phyloP scores from a whole-genome alignment of 2,888 invertebrate species.

The Chydorus sphaericus region DNA sequence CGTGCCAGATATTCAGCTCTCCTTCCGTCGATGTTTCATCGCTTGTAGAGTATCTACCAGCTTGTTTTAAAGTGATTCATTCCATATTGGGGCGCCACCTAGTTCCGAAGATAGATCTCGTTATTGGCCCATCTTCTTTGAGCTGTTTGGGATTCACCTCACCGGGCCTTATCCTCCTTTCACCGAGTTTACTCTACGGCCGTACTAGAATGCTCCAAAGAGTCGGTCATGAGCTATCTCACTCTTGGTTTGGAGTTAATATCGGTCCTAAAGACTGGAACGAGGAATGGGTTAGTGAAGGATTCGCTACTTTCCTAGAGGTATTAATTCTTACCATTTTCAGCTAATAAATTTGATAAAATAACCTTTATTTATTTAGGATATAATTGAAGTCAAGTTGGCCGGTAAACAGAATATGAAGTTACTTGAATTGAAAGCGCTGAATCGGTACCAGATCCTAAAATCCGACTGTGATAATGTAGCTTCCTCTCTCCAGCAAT shows the following conservation, averaged over 20 bases:
- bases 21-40: not conserved
- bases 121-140: slow-evolving; percentile 11
- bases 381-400: not conserved
- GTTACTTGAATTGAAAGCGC: not conserved
- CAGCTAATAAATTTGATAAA: not conserved
- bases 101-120: slow-evolving; percentile 9
- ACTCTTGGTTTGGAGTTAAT: slow-evolving; percentile 13
- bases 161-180: slow-evolving; percentile 12
- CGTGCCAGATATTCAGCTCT: not conserved
- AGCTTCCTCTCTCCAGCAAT: not conserved
- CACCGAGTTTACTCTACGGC: slow-evolving; percentile 9
- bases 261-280: slow-evolving; percentile 14
- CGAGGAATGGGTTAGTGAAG: slow-evolving; percentile 16
- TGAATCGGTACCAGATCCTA: slow-evolving; percentile 11
- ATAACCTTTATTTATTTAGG: not conserved
- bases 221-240: slow-evolving; percentile 12
- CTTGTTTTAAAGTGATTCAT: not conserved
- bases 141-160: slow-evolving; percentile 10
- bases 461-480: slow-evolving; percentile 6
- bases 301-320: slow-evolving; percentile 14
- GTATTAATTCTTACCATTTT: slow-evolving; percentile 1
- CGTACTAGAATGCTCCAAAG: not conserved
- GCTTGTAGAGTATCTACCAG: not conserved
- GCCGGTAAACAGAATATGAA: no score
- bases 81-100: slow-evolving; percentile 6